Evolutionary conservation across 2,797 vertebrate genomes (phyloP).

Genomic region (Fringilla coelebs): DNA sequence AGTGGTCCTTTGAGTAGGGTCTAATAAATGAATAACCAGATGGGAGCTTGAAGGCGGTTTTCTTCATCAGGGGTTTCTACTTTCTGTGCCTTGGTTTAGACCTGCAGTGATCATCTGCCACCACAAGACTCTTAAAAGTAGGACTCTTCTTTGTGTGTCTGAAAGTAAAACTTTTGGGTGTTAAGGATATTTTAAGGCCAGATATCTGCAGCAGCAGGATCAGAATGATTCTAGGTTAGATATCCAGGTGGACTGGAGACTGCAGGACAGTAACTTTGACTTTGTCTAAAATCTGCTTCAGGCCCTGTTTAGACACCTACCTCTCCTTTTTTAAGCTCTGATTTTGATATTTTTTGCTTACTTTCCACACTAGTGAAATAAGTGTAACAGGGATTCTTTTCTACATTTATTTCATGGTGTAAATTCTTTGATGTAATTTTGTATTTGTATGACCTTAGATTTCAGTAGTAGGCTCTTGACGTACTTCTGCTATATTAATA

Average conservation of each 20-base stretch:
- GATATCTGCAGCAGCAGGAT: background rate
- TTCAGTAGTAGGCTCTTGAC: background rate
- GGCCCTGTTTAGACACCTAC: background rate
- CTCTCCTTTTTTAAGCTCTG: background rate
- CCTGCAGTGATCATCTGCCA: background rate
- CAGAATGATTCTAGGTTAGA: background rate
- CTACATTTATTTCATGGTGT: background rate
- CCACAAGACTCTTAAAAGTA: background rate
- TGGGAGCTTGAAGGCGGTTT: background rate
- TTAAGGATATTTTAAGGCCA: background rate
- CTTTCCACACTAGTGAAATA: background rate
- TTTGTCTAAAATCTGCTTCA: background rate
- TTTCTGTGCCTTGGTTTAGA: background rate
- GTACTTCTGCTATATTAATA: background rate
- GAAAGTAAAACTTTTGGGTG: background rate
- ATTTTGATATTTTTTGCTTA: background rate
- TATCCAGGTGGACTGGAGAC: background rate
- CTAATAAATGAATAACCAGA: background rate
- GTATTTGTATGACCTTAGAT: background rate
- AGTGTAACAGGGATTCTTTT: background rate
- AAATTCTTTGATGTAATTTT: background rate
- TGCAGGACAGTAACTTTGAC: background rate
- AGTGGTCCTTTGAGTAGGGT: background rate
- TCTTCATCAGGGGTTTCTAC: background rate
- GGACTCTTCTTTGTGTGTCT: background rate